These are phyloP conservation scores for Picus viridis DNA, from an alignment of 2,797 vertebrate genomes.

Conservation along the genomic window DNA sequence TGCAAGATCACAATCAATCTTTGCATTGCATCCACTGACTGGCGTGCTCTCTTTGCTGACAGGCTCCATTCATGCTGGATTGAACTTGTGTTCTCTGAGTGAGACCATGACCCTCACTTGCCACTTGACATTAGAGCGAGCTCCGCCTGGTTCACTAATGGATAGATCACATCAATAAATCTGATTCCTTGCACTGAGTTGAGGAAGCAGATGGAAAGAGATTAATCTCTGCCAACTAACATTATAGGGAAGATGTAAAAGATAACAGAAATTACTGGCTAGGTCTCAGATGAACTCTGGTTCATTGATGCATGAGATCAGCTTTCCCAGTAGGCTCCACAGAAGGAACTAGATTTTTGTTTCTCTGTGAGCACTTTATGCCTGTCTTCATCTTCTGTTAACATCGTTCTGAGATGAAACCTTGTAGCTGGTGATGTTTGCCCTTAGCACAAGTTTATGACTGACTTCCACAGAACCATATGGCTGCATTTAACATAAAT, in stretches of 20 bases:
- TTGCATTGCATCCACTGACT: not conserved
- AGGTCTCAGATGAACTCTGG: constrained; percentile 33
- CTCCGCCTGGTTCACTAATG: constrained; percentile 34
- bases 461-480: constrained; percentile 48
- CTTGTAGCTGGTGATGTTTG: constrained; percentile 49
- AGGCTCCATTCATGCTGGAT: not conserved
- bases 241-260: constrained; percentile 52
- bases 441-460: constrained; percentile 33
- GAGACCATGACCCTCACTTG: constrained; percentile 29
- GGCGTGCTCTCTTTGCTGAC: not conserved
- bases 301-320: constrained; percentile 58
- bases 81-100: not conserved
- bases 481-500: constrained; percentile 41
- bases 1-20: not conserved
- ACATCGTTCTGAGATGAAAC: constrained; percentile 56
- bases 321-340: constrained; percentile 48
- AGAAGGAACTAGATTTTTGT: constrained; percentile 49
- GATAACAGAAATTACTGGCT: constrained; percentile 62
- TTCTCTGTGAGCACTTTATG: constrained; percentile 45
- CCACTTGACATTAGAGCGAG: constrained; percentile 8
- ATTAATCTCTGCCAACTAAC: constrained; percentile 38
- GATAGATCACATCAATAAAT: constrained; percentile 60
- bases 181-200: constrained; percentile 1
- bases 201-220: constrained; percentile 45
- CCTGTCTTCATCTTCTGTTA: constrained; percentile 55